These are phyloP conservation scores for Lissonota sp. DNA, from an alignment of 2,888 invertebrate genomes.

Conservation along the genomic window DNA sequence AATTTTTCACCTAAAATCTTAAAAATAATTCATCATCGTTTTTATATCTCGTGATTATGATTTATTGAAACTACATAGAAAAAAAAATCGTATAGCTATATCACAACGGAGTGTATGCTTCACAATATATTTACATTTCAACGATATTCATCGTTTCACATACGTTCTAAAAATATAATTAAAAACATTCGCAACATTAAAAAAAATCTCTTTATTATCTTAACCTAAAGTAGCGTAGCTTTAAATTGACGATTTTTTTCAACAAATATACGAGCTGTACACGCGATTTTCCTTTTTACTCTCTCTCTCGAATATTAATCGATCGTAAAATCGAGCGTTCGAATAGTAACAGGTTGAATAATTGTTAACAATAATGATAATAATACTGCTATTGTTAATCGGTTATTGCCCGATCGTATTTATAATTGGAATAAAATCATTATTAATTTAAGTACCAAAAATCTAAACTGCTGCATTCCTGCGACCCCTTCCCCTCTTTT, in stretches of 20 bases:
- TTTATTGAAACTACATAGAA: slow-evolving; percentile 66
- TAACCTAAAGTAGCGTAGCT: slow-evolving; percentile 25
- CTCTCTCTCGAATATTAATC: slow-evolving; percentile 27
- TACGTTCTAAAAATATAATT: slow-evolving; percentile 32
- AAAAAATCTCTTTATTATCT: slow-evolving; percentile 45
- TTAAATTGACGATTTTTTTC: slow-evolving; percentile 32
- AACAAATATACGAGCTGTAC: slow-evolving; percentile 38
- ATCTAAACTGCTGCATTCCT: slow-evolving; percentile 45
- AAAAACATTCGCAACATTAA: slow-evolving; percentile 52
- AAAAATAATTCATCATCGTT: not conserved
- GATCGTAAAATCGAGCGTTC: slow-evolving; percentile 18
- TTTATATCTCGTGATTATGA: slow-evolving; percentile 33
- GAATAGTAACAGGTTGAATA: slow-evolving; percentile 52
- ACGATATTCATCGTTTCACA: slow-evolving; percentile 43
- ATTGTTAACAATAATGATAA: slow-evolving; percentile 32
- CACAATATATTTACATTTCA: slow-evolving; percentile 31
- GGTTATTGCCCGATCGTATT: slow-evolving; percentile 48
- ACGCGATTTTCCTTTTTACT: slow-evolving; percentile 26
- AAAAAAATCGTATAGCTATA: slow-evolving; percentile 62
- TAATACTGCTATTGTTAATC: slow-evolving; percentile 67
- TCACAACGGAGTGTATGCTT: slow-evolving; percentile 65
- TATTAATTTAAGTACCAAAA: slow-evolving; percentile 66
- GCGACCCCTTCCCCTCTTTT: slow-evolving; percentile 23
- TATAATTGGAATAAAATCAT: slow-evolving; percentile 58
- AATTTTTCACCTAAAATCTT: too few species aligned